Conservation (phyloP, 2,113 vertebrate genomes). For the Periophthalmodon schlosseri region DNA sequence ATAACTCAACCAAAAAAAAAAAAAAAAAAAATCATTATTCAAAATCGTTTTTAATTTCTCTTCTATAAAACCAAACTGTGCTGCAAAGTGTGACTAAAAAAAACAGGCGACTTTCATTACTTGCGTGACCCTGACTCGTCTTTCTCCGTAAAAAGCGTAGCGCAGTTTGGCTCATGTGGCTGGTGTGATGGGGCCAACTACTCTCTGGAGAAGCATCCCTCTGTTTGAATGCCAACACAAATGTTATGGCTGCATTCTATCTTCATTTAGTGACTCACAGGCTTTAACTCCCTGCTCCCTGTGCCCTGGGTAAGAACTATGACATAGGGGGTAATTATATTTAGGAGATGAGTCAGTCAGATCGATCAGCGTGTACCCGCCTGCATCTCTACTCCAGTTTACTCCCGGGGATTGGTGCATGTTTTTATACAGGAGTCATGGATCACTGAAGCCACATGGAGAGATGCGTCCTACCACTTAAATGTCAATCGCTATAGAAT, state of each 20-base stretch:
- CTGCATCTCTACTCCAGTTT: neutral
- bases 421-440: neutral
- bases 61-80: constrained; percentile 1
- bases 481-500: neutral
- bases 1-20: no score
- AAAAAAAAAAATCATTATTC: no score
- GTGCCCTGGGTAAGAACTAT: constrained; percentile 4
- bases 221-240: constrained; percentile 27
- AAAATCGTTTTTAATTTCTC: neutral
- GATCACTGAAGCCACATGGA: neutral
- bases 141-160: neutral
- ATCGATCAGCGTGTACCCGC: constrained; percentile 7
- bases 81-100: neutral
- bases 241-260: constrained; percentile 26
- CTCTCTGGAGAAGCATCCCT: constrained; percentile 4
- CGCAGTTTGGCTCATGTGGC: neutral
- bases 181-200: constrained; percentile 11
- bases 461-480: neutral
- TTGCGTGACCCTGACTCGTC: neutral
- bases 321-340: constrained; percentile 35
- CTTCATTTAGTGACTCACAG: constrained; percentile 32
- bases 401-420: neutral
- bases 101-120: neutral
- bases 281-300: constrained; percentile 26
- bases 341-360: constrained; percentile 14